These are phyloP conservation scores for Idaea dimidiata DNA, from an alignment of 2,888 invertebrate species.

Conservation along the genomic window DNA sequence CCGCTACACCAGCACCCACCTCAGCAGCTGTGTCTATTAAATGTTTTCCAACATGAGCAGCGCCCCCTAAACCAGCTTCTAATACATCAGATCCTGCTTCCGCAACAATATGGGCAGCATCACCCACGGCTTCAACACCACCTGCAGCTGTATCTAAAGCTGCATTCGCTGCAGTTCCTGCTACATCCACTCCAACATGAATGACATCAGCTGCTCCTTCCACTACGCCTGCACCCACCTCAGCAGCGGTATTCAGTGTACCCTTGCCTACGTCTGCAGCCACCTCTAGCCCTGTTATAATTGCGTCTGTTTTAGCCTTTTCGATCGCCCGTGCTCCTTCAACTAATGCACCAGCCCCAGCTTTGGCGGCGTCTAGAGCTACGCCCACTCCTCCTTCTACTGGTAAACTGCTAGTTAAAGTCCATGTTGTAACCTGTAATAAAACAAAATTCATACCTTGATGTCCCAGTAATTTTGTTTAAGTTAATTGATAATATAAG, in stretches of 20 bases:
- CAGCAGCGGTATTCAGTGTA: neutral
- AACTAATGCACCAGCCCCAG: no score
- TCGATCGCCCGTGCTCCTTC: no score
- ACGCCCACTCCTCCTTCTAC: neutral
- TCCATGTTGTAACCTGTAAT: neutral
- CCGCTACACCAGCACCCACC: neutral
- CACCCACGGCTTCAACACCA: neutral
- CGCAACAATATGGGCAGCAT: neutral
- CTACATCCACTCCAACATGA: neutral
- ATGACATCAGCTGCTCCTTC: neutral
- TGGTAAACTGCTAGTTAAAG: neutral
- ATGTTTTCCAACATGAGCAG: neutral
- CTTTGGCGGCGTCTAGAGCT: no score
- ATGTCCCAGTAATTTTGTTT: neutral
- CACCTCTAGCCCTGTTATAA: no score
- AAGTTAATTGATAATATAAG: neutral
- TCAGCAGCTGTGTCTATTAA: neutral
- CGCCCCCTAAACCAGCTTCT: neutral
- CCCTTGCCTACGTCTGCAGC: no score
- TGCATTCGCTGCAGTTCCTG: neutral
- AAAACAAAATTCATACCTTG: neutral
- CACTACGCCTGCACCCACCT: neutral
- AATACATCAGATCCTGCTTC: neutral
- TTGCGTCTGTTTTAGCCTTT: no score
- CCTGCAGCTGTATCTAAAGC: neutral